These are phyloP conservation scores for Podiceps cristatus DNA, from an alignment of 2,113 vertebrate species.

Conservation along the genomic window DNA sequence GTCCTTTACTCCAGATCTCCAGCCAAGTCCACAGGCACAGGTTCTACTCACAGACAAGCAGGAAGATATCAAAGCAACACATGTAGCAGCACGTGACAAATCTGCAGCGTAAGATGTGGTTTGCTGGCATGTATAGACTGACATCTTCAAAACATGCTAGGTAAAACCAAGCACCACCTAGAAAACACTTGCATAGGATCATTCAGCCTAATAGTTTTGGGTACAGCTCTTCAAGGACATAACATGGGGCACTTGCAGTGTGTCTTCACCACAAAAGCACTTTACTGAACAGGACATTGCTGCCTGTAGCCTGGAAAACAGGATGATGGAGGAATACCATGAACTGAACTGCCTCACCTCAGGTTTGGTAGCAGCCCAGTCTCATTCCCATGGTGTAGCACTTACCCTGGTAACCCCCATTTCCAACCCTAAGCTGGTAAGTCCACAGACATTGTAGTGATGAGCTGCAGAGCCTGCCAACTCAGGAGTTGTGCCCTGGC, in stretches of 20 bases:
- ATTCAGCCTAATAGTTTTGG: neutral
- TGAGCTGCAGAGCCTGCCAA: neutral
- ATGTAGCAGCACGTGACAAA: constrained; percentile 19
- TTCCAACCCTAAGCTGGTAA: neutral
- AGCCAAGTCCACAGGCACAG: constrained; percentile 45
- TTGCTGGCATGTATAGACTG: neutral
- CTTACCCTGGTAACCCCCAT: neutral
- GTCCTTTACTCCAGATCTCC: constrained; percentile 46
- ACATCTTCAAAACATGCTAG: neutral
- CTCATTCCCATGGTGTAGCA: neutral
- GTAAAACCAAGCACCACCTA: neutral
- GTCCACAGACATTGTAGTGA: neutral
- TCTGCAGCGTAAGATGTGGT: neutral
- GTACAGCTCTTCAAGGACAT: neutral
- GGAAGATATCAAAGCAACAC: constrained; percentile 19
- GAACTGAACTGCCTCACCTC: neutral
- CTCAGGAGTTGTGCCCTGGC: neutral
- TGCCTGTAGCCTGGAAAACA: neutral
- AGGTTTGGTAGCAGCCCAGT: neutral
- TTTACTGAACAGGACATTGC: neutral
- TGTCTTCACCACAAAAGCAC: neutral
- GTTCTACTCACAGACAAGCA: constrained; percentile 16
- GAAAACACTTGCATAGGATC: neutral
- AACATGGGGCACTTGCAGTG: neutral
- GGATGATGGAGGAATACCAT: neutral